These are phyloP conservation scores for Xiphophorus hellerii DNA, from an alignment of 2,113 vertebrate genomes.

Conservation along the genomic window DNA sequence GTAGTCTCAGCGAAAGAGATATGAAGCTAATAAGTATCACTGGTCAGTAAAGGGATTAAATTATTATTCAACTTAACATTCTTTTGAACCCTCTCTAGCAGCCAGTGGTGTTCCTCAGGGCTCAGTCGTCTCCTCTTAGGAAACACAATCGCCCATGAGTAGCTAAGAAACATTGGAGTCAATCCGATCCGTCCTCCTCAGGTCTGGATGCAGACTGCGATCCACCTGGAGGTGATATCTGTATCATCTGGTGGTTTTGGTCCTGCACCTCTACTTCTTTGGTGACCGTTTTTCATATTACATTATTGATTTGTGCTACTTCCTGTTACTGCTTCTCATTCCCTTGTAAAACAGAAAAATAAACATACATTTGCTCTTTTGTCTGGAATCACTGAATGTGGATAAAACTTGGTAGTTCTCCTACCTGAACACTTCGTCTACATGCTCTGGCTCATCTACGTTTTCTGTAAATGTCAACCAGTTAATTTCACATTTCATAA, in stretches of 20 bases:
- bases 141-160: too few relatives aligned
- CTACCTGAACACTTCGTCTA: background rate
- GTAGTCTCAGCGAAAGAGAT: too few relatives aligned
- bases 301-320: background rate
- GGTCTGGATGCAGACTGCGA: too few relatives aligned
- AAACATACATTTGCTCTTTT: background rate
- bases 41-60: too few relatives aligned
- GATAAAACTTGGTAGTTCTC: background rate
- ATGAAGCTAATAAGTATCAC: too few relatives aligned
- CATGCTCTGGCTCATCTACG: background rate
- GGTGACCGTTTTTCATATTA: too few relatives aligned
- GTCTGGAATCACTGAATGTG: background rate
- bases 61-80: background rate
- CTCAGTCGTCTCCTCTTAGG: background rate
- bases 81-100: background rate
- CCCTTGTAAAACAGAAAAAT: background rate
- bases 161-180: too few relatives aligned
- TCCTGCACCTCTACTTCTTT: too few relatives aligned
- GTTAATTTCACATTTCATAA: background rate
- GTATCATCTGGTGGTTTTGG: too few relatives aligned
- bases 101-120: background rate
- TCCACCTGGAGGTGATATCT: too few relatives aligned
- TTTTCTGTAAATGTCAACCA: background rate
- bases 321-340: background rate
- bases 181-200: too few relatives aligned